Evolutionary conservation across 2,113 vertebrate species (phyloP), one percentile per base, ranked within the genome.

Genomic region (Odocoileus virginianus): DNA sequence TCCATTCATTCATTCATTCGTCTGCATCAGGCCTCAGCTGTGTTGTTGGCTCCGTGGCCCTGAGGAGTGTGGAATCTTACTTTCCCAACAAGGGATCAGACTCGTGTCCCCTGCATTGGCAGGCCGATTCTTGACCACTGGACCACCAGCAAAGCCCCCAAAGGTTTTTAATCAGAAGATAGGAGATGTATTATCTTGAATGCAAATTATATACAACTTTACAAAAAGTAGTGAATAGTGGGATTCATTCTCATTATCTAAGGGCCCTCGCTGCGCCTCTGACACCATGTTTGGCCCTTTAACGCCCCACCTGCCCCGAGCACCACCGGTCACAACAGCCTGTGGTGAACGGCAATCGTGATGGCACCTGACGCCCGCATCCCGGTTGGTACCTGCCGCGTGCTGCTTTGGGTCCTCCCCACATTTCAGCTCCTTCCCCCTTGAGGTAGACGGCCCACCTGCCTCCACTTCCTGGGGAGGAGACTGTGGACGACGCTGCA

Each of bases 261-360:
- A 23, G 83, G 16, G 45, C 55, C 45, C 71, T 23, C 17, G 3
- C 83, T 7, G 3, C 2, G 5, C 55, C 33, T 58, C n/a, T 7
- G 67, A 43, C 14, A 8, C 9, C 2, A 11, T 1, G 43, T 27
- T 12, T 17, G 3, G 21, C 67, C 6, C 10, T 4, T 11, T 21
- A 47, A 15, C 0, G 21, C 67, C 17, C 17, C 5, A 2, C 64
- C 84, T 25, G 27, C 19, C 47, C 52, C 33, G 0, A 5, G 15
- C 2, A 0, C 82, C 25, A 0, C 23, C 52, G 2, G 0, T 27
- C 40, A 23, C 33, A 3, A 1, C 27, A 4, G 67, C 19, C n/a
- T 0, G 27, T 1, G 45, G 17, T 16, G 25, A 23, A 3, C 9
- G 5, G 67, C n/a, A 12, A 1, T 71, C 17, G 1, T 3, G 71